Evolutionary conservation across 30 jellyfish, hydroid and myxozoan species (phyloP), one percentile per base, ranked within the genome.

Genomic region (Aurelia aurita complex sp. Pacific): DNA sequence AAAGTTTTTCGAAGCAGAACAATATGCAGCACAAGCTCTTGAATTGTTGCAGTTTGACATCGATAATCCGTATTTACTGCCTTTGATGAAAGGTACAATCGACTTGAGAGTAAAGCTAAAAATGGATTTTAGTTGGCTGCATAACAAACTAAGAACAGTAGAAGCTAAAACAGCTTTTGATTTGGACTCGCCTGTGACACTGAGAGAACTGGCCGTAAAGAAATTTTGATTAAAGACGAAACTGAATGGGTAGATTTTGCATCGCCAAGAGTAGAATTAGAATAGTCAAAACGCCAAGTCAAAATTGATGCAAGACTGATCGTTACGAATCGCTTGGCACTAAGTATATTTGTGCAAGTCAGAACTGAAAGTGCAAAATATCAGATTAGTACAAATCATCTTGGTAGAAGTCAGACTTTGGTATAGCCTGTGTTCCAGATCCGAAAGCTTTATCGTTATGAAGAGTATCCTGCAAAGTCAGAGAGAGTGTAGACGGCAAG

Each of bases 11-110:
- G 94, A 76, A 36, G 98, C 92, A 17, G 96, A 88, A 64, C 66
- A 71, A 55, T 65, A 61, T 55, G 98, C 97, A 43, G 55, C 94
- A 36, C 90, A 94, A 74, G 96, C 97, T 40, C 83, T 94, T 19
- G 96, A 79, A 66, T 18, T 88, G 35, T 13, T 94, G 32, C 91
- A 73, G 67, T 92, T 46, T 65, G 95, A 88, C 54, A 77, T 69
- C 14, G 73, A 77, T 52, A 87, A 80, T 66, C 74, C 87, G 1
- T 94, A 83, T 79, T 72, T 94, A 52, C 67, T 88, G 72, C 94
- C 97, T 3, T 81, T 94, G 73, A 71, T 94, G 70, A 73, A 84
- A 43, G 74, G 54, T 0, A 85, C 92, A 43, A 94, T 89, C 35
- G 98, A 94, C 46, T 73, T 89, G 32, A 73, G 96, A 77, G 29